These are phyloP conservation scores for Drosophila neocordata DNA, from an alignment of 1,140 invertebrate genomes.

Conservation along the genomic window DNA sequence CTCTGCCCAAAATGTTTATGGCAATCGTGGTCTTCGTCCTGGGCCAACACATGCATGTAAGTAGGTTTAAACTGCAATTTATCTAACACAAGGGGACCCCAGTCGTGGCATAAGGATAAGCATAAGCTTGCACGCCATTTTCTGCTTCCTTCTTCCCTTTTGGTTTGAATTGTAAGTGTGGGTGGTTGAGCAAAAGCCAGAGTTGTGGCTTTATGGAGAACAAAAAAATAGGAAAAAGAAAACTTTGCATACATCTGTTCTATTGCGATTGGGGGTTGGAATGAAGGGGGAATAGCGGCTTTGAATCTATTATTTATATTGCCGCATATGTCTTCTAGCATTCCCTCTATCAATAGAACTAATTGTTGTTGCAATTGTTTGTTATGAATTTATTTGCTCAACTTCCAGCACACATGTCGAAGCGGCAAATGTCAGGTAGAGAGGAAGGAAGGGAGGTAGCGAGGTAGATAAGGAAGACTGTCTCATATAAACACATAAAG, in stretches of 20 bases:
- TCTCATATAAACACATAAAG: background rate
- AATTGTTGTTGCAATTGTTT: conserved; percentile 61
- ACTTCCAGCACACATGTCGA: background rate
- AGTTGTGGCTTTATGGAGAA: no score
- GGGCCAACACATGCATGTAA: conserved; percentile 72
- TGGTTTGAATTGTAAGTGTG: conserved; percentile 45
- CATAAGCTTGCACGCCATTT: conserved; percentile 76
- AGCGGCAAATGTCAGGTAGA: background rate
- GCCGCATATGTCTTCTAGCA: conserved; percentile 65
- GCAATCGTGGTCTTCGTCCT: conserved; percentile 41
- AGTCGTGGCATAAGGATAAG: conserved; percentile 66
- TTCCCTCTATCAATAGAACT: conserved; percentile 64
- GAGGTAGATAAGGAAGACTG: background rate
- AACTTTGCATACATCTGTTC: conserved; percentile 58
- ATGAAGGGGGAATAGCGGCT: conserved; percentile 23
- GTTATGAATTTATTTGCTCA: conserved; percentile 23
- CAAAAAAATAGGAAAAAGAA: no score
- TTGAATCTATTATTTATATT: conserved; percentile 75
- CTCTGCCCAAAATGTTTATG: conserved; percentile 59
- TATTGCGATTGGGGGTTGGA: conserved; percentile 10
- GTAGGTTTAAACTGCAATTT: conserved; percentile 79
- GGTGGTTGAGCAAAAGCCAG: conserved; percentile 14
- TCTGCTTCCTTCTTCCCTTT: conserved; percentile 25
- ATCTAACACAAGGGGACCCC: conserved; percentile 66
- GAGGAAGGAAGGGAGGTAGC: background rate